Percentiles rank a stretch among this genome's conserved stretches.
Evolutionary conservation across 2,888 invertebrate species (phyloP).

Genomic region (Tetranychus piercei): DNA sequence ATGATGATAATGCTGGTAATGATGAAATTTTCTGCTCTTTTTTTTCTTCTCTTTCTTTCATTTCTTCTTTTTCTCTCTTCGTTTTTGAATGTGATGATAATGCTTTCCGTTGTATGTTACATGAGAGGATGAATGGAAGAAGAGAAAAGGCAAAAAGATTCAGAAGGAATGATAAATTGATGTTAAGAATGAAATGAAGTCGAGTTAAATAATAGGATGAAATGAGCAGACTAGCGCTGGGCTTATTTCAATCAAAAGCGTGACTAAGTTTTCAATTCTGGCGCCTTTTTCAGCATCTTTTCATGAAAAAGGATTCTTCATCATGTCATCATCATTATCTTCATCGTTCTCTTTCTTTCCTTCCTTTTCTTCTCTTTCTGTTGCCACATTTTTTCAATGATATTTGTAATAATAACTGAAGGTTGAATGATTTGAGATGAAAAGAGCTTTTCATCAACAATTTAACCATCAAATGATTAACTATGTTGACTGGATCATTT

Average conservation of each 20-base stretch:
- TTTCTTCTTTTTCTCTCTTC: not conserved
- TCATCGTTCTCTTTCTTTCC: not conserved
- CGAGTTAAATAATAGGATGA: not conserved
- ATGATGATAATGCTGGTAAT: no score
- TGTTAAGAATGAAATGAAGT: not conserved
- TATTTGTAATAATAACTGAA: not conserved
- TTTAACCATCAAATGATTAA: no score
- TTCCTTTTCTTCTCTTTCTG: not conserved
- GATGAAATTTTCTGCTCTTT: no score
- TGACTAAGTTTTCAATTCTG: not conserved
- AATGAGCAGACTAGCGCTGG: not conserved
- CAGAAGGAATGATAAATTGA: not conserved
- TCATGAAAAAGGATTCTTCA: not conserved
- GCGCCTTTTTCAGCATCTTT: not conserved
- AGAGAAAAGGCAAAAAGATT: not conserved
- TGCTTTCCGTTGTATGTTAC: not conserved
- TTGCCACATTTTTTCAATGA: not conserved
- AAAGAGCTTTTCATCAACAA: not conserved
- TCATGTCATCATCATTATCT: no score
- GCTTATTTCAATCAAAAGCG: not conserved
- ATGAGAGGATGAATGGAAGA: not conserved
- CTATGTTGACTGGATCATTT: no score
- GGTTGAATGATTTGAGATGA: not conserved
- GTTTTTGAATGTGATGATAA: not conserved
- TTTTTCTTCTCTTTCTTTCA: not conserved